Percentiles rank a stretch among this genome's conserved stretches.
phyloP scores from a whole-genome alignment of 2,888 invertebrate genomes.

The Andrena chrysosceles region DNA sequence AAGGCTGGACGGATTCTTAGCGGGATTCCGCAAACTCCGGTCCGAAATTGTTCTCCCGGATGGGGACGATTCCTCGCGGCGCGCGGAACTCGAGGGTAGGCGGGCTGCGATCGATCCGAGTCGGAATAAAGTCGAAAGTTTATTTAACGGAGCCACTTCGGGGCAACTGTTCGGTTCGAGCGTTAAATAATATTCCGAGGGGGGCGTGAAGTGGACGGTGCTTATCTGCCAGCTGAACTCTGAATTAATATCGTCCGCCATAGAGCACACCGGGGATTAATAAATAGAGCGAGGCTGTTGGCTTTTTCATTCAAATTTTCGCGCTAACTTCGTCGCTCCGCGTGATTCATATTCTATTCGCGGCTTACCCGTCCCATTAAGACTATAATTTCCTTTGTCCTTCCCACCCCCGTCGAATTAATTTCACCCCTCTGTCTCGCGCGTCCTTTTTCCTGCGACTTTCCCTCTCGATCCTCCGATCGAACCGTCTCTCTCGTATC shows the following conservation, averaged over 20 bases:
- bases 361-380: slow-evolving; percentile 30
- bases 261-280: slow-evolving; percentile 28
- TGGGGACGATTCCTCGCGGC: slow-evolving; percentile 43
- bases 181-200: slow-evolving; percentile 36
- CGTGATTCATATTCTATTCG: slow-evolving; percentile 23
- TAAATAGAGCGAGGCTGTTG: slow-evolving; percentile 37
- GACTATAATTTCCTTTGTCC: slow-evolving; percentile 21
- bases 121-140: slow-evolving; percentile 53
- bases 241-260: slow-evolving; percentile 40
- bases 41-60: slow-evolving; percentile 56
- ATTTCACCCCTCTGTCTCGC: not conserved
- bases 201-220: slow-evolving; percentile 25
- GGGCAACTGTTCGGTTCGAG: slow-evolving; percentile 9
- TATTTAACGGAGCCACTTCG: slow-evolving; percentile 42
- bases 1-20: slow-evolving; percentile 62
- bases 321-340: slow-evolving; percentile 10
- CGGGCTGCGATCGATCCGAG: slow-evolving; percentile 46
- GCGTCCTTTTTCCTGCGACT: not conserved
- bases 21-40: slow-evolving; percentile 64
- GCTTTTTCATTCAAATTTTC: slow-evolving; percentile 37
- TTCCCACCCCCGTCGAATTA: slow-evolving; percentile 4
- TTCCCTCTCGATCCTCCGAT: slow-evolving; percentile 2
- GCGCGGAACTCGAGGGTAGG: slow-evolving; percentile 18
- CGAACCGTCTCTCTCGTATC: slow-evolving; percentile 8
- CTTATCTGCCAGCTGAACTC: slow-evolving; percentile 29